Conservation (phyloP, 2,113 vertebrate genomes). For the Bambusicola thoracicus region DNA sequence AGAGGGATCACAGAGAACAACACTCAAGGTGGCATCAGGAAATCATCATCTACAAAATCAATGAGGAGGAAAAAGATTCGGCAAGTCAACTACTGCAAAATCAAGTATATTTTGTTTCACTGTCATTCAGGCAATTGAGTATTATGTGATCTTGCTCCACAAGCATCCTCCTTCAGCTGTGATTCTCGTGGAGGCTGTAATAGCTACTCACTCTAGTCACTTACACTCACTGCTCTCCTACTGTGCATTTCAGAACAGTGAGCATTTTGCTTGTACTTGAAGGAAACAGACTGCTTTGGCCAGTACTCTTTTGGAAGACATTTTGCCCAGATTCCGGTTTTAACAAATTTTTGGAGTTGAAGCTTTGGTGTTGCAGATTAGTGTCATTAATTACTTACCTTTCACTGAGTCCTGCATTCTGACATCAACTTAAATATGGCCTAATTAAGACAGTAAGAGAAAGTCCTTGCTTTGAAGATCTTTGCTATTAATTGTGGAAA, state of each 20-base stretch:
- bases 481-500: background rate
- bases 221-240: background rate
- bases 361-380: background rate
- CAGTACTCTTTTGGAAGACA: conserved; percentile 1
- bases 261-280: conserved; percentile 44
- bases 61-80: background rate
- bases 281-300: conserved; percentile 22
- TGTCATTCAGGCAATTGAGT: background rate
- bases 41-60: background rate
- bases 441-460: background rate
- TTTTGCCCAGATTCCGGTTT: background rate
- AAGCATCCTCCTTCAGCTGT: background rate
- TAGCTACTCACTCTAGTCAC: background rate
- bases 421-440: background rate
- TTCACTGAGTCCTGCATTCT: background rate
- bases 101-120: background rate
- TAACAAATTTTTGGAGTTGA: background rate
- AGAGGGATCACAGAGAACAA: background rate
- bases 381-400: background rate
- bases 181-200: background rate
- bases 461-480: background rate
- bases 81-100: background rate
- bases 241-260: conserved; percentile 22
- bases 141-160: background rate
- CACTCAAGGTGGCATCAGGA: background rate